phyloP scores from a whole-genome alignment of 2,888 invertebrate genomes.

The Seladonia tumulorum region DNA sequence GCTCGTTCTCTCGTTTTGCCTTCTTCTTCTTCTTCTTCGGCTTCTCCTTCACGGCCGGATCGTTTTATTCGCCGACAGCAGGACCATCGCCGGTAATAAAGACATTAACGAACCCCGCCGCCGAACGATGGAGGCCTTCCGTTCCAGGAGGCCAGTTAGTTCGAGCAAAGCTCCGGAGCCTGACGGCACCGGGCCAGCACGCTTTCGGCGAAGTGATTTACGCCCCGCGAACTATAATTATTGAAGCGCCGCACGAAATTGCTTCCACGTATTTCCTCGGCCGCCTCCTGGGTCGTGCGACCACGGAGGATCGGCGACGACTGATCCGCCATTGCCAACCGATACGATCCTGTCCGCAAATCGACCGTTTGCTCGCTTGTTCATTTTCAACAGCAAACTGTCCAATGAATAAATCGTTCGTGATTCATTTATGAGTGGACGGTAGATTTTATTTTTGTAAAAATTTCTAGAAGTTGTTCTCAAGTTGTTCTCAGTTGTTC shows the following conservation, averaged over 20 bases:
- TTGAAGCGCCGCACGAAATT: conserved; percentile 75
- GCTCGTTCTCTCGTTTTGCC: background rate
- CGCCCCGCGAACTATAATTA: conserved; percentile 75
- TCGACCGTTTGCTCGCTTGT: background rate
- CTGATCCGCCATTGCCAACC: background rate
- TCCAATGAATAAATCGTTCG: background rate
- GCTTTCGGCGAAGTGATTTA: conserved; percentile 79
- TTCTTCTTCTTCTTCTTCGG: background rate
- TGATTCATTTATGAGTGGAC: background rate
- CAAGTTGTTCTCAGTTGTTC: too few species aligned
- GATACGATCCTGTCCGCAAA: background rate
- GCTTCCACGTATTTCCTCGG: conserved; percentile 65
- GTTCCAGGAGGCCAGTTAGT: conserved; percentile 73
- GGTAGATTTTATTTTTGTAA: background rate
- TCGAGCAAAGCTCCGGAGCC: conserved; percentile 60
- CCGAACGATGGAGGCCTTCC: conserved; percentile 71
- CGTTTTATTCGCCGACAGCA: conserved; percentile 58
- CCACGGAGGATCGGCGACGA: background rate
- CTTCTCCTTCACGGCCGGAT: conserved; percentile 24
- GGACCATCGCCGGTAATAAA: conserved; percentile 71
- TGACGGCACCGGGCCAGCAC: conserved; percentile 57
- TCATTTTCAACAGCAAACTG: background rate
- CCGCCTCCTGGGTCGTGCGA: background rate
- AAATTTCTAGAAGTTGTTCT: background rate
- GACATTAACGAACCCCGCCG: conserved; percentile 72